A percentile compares a stretch with the other conserved stretches of the same genome.
phyloP scores from a whole-genome alignment of 1,140 invertebrate genomes.

The Macrobrachium rosenbergii region DNA sequence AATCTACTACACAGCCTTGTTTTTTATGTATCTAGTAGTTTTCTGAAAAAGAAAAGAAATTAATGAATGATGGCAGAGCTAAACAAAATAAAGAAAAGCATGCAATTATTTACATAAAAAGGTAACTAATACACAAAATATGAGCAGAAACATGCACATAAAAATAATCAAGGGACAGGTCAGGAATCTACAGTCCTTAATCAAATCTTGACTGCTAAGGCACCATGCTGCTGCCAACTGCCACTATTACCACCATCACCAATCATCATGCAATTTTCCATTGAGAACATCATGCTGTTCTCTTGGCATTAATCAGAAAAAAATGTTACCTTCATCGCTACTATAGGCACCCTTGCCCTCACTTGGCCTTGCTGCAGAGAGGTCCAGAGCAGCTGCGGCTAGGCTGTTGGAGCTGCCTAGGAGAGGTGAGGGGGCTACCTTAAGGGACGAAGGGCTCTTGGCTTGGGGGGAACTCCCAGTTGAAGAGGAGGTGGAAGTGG shows the following conservation, averaged over 20 bases:
- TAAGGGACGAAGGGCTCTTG: slow-evolving; percentile 58
- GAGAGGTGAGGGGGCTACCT: slow-evolving; percentile 57
- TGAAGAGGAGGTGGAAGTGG: slow-evolving; percentile 52
- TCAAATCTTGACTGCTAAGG: slow-evolving; percentile 40
- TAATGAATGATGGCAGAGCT: slow-evolving; percentile 54
- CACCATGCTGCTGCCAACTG: slow-evolving; percentile 49
- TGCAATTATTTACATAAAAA: slow-evolving; percentile 46
- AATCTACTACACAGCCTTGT: slow-evolving; percentile 62
- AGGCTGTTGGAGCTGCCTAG: slow-evolving; percentile 64
- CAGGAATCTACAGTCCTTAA: slow-evolving; percentile 56
- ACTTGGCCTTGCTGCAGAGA: slow-evolving; percentile 62
- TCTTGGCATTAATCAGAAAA: slow-evolving; percentile 23
- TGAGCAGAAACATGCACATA: slow-evolving; percentile 56
- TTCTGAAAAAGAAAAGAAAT: slow-evolving; percentile 64
- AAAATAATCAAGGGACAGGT: slow-evolving; percentile 59
- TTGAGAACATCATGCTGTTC: slow-evolving; percentile 49
- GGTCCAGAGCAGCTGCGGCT: slow-evolving; percentile 64
- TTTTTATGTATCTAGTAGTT: slow-evolving; percentile 61
- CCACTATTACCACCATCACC: slow-evolving; percentile 40
- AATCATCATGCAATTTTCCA: slow-evolving; percentile 11
- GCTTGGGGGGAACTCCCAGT: slow-evolving; percentile 37
- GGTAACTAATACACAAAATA: slow-evolving; percentile 49
- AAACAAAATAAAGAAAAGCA: slow-evolving; percentile 38
- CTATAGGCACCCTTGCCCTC: slow-evolving; percentile 64
- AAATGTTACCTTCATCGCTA: slow-evolving; percentile 66